Evolutionary conservation across 1,140 invertebrate genomes (phyloP).

Genomic region (Trinorchestia longiramus): DNA sequence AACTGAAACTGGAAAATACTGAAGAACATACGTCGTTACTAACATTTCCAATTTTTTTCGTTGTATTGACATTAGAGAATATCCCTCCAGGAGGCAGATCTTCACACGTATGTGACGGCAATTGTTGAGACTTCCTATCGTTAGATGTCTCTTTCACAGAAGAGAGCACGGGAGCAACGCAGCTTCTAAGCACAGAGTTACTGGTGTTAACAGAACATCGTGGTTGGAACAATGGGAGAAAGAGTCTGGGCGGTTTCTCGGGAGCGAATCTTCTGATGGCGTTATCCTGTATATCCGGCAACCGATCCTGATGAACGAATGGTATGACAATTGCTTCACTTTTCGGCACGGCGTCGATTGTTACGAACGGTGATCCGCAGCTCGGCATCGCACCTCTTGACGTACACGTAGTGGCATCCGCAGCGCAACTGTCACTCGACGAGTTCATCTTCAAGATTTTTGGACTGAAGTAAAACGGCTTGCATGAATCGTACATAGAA

Average conservation of each 20-base stretch:
- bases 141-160: not conserved
- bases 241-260: conserved; percentile 52
- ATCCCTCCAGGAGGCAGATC: not conserved
- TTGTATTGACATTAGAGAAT: not conserved
- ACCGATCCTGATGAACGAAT: conserved; percentile 23
- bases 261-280: conserved; percentile 18
- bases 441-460: conserved; percentile 44
- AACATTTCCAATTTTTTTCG: not conserved
- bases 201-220: not conserved
- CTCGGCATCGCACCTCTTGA: conserved; percentile 3
- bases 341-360: conserved; percentile 44
- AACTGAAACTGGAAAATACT: not conserved
- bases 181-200: not conserved
- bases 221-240: conserved; percentile 19
- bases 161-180: not conserved
- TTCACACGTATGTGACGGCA: not conserved
- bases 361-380: conserved; percentile 30
- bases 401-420: not conserved
- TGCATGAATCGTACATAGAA: not conserved
- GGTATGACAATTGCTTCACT: conserved; percentile 49
- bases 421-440: not conserved
- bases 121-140: not conserved
- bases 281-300: conserved; percentile 38
- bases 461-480: conserved; percentile 11
- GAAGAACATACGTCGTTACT: not conserved